phyloP scores from a whole-genome alignment of 1,140 invertebrate species.

The Drosophila asahinai region DNA sequence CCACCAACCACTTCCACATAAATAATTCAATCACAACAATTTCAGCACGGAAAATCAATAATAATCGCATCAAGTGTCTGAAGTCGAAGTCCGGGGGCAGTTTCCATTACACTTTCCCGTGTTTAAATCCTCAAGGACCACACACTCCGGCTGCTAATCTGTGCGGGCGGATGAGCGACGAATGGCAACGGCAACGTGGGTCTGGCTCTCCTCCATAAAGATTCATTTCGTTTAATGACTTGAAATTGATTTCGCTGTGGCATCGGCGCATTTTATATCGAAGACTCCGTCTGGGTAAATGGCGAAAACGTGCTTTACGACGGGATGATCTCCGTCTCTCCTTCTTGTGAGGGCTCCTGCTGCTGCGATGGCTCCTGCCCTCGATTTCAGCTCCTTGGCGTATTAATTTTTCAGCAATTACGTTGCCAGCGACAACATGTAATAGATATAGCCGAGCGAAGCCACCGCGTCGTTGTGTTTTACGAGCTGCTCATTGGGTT shows the following conservation, averaged over 20 bases:
- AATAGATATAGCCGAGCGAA: slow-evolving; percentile 57
- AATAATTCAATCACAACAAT: slow-evolving; percentile 72
- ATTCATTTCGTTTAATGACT: slow-evolving; percentile 85
- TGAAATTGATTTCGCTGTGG: slow-evolving; percentile 83
- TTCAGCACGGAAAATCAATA: slow-evolving; percentile 72
- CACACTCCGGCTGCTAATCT: slow-evolving; percentile 56
- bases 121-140: slow-evolving; percentile 61
- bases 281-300: slow-evolving; percentile 62
- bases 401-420: slow-evolving; percentile 82
- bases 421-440: slow-evolving; percentile 76
- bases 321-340: slow-evolving; percentile 55
- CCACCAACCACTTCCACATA: slow-evolving; percentile 37
- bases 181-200: not conserved
- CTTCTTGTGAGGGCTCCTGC: slow-evolving; percentile 15
- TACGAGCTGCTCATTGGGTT: slow-evolving; percentile 79
- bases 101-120: slow-evolving; percentile 51
- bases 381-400: slow-evolving; percentile 44
- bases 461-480: slow-evolving; percentile 50
- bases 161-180: slow-evolving; percentile 20
- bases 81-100: slow-evolving; percentile 15
- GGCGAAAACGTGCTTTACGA: slow-evolving; percentile 79
- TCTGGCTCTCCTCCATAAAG: slow-evolving; percentile 61
- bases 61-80: slow-evolving; percentile 67
- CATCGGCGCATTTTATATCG: slow-evolving; percentile 70
- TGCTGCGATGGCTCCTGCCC: slow-evolving; percentile 2